Evolutionary conservation across 1,140 invertebrate genomes (phyloP), one percentile per base, ranked within the genome.

Genomic region (Formica selysi): DNA sequence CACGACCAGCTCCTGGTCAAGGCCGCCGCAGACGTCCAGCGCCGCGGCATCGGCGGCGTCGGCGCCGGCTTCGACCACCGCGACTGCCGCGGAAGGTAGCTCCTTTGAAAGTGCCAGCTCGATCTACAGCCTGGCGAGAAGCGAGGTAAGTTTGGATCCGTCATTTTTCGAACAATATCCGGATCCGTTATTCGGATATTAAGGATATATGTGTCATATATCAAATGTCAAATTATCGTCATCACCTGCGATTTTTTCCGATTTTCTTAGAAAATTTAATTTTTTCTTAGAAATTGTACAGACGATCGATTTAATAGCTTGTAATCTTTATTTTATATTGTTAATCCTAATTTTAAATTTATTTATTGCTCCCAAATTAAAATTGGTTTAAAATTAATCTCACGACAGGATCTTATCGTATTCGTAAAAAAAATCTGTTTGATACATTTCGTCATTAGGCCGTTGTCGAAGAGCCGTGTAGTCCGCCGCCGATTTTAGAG

Each of bases 51-150:
- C 89, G 92, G 95, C 93, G 22, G 95, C 93, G 16, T 94, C 95
- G 22, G 94, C 95, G 4, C 93, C 95, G 62, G 94, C 95, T 51
- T 96, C 96, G 36, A 95, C 96, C 74, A 95, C 96, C 62, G 95
- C 96, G 76, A 96, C 95, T 61, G 95, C 95, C 3, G 96, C 97
- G 86, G 97, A 97, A 80, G 97, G 97, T 32, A 97, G 97, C 90
- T 98, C 97, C 22, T 97, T 98, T 92, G 97, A 98, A 92, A 98
- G 97, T 91, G 97, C 97, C 59, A 98, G 97, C 76, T 98, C 97
- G 36, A 95, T 97, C 59, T 97, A 98, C 93, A 97, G 97, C 87
- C 95, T 97, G 41, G 97, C 97, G 54, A 96, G 97, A 85, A 97
- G 96, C 88, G 97, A 97, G 92, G 96, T 97, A 16, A 51, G 44